Evolutionary conservation across 2,113 vertebrate genomes (phyloP).

Genomic region (Girardinichthys multiradiatus): DNA sequence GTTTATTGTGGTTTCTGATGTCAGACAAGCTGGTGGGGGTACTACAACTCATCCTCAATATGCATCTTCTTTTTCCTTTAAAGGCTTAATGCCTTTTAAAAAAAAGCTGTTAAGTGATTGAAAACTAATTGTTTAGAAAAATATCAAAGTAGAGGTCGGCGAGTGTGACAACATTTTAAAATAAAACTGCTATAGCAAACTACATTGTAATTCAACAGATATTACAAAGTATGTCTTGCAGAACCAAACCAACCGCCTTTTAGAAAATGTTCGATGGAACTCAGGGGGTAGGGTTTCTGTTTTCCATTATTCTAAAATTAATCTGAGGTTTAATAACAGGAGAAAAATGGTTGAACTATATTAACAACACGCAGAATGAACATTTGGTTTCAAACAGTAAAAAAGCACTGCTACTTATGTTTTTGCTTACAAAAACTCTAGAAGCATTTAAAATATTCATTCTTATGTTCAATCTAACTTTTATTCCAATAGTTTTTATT

Average conservation of each 20-base stretch:
- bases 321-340: too few species aligned
- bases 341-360: neutral
- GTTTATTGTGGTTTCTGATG: neutral
- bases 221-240: too few species aligned
- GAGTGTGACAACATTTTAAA: neutral
- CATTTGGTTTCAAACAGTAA: neutral
- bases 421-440: too few species aligned
- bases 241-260: too few species aligned
- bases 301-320: too few species aligned
- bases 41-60: neutral
- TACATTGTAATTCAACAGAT: too few species aligned
- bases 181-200: neutral
- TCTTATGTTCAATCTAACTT: too few species aligned
- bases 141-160: neutral
- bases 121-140: neutral
- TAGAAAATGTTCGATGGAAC: too few species aligned
- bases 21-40: neutral
- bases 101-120: neutral
- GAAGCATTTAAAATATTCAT: too few species aligned
- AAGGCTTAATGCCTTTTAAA: neutral
- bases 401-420: too few species aligned
- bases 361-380: neutral
- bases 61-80: neutral
- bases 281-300: too few species aligned
- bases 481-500: too few species aligned